A percentile compares a stretch with the other conserved stretches of the same genome.
Evolutionary conservation across 2,888 invertebrate genomes (phyloP).

Genomic region (Sarcophaga carnaria): DNA sequence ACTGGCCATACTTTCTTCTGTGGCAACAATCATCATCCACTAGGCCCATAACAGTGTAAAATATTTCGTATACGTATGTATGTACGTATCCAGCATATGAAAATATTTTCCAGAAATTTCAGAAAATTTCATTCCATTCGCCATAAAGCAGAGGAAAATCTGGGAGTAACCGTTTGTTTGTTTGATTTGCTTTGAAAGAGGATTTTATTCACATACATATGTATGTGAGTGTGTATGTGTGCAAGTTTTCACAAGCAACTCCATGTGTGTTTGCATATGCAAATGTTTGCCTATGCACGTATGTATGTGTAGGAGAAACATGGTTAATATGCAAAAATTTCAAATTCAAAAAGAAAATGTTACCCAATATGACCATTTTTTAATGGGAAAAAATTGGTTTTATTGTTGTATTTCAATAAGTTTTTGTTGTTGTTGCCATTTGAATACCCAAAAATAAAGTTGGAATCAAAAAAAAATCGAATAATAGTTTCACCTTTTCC

Average conservation of each 20-base stretch:
- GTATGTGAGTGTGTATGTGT: neutral
- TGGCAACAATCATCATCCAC: neutral
- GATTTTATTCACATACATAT: conserved; percentile 44
- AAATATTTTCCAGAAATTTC: conserved; percentile 19
- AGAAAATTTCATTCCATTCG: no score
- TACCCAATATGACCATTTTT: conserved; percentile 54
- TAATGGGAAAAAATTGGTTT: conserved; percentile 49
- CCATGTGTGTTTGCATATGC: neutral
- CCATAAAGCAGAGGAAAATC: neutral
- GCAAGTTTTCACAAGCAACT: neutral
- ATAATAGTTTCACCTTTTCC: conserved; percentile 21
- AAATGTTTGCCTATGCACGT: neutral
- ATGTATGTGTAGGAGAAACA: conserved; percentile 18
- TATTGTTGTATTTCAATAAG: neutral
- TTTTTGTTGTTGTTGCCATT: neutral
- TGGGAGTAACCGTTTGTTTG: conserved; percentile 35
- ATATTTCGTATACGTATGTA: neutral
- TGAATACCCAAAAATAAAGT: conserved; percentile 34
- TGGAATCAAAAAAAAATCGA: conserved; percentile 6
- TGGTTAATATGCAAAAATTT: conserved; percentile 61
- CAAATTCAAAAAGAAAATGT: conserved; percentile 53
- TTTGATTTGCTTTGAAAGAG: conserved; percentile 54
- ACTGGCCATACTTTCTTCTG: no score
- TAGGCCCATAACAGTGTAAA: neutral
- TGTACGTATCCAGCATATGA: conserved; percentile 17